phyloP scores from a whole-genome alignment of 2,113 vertebrate species.

The Puffinus mauretanicus region DNA sequence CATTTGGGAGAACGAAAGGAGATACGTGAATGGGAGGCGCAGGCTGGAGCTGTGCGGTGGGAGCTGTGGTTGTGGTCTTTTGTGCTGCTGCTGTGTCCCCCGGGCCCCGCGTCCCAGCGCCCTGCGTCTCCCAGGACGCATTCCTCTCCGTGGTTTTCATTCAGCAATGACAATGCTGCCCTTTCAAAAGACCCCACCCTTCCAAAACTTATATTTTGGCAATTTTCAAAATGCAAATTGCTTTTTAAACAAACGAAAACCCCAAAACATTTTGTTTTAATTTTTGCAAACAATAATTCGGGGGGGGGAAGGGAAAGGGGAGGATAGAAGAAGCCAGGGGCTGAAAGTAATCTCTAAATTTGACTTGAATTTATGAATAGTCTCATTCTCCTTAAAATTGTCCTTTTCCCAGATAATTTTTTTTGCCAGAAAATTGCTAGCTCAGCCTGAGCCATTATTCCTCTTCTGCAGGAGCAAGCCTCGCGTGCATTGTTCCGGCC shows the following conservation, averaged over 20 bases:
- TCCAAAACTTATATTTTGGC: constrained; percentile 63
- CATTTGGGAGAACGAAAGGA: neutral
- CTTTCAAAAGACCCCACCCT: constrained; percentile 61
- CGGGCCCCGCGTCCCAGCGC: neutral
- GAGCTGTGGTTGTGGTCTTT: neutral
- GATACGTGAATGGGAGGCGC: neutral
- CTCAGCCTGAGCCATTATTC: neutral
- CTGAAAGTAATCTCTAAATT: constrained; percentile 52
- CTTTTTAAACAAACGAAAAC: constrained; percentile 57
- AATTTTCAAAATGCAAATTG: constrained; percentile 54
- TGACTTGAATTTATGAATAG: constrained; percentile 35
- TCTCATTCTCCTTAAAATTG: constrained; percentile 10
- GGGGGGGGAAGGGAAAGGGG: neutral
- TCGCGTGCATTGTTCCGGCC: fast-evolving
- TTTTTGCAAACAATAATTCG: constrained; percentile 54
- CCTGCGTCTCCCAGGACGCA: neutral
- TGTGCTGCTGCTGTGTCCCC: neutral
- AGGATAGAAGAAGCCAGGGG: constrained; percentile 17
- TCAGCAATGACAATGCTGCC: constrained; percentile 63
- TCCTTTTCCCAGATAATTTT: neutral
- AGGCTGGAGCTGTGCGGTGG: neutral
- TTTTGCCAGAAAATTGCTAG: neutral
- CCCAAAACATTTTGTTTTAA: constrained; percentile 62
- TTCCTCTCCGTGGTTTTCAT: constrained; percentile 46
- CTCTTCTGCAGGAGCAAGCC: neutral